Percentiles rank a stretch among this genome's conserved stretches.
Conservation (phyloP, 2,797 vertebrate genomes). For the Scolopax bukidnonensis region DNA sequence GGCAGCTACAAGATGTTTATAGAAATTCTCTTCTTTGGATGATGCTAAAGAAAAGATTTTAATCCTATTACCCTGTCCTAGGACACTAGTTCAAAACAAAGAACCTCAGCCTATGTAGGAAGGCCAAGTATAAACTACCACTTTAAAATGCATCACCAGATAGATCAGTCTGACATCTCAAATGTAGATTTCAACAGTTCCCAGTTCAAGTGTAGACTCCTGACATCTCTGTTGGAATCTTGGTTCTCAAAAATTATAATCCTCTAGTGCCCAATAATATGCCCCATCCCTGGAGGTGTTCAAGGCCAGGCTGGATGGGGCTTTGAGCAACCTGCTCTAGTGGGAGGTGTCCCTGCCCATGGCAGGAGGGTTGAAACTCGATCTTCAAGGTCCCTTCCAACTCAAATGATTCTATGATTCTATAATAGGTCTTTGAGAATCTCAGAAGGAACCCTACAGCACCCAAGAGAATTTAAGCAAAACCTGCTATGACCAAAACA, state of each 20-base stretch:
- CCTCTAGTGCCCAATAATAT: background rate
- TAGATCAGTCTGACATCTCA: background rate
- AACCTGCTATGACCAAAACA: background rate
- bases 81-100: background rate
- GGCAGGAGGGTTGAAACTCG: too few species aligned
- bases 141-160: background rate
- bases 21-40: background rate
- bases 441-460: background rate
- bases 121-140: background rate
- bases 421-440: background rate
- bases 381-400: too few species aligned
- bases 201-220: background rate
- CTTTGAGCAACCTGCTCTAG: too few species aligned
- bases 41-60: background rate
- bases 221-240: background rate
- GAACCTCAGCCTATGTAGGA: background rate
- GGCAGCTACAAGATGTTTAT: background rate
- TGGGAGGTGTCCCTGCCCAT: too few species aligned
- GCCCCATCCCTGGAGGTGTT: too few species aligned
- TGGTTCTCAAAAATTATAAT: background rate
- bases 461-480: background rate
- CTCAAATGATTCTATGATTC: too few species aligned
- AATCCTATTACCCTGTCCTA: background rate
- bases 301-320: too few species aligned
- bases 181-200: background rate